These are phyloP conservation scores for Drosophila engyochracea DNA, from an alignment of 2,888 invertebrate species.

Conservation along the genomic window DNA sequence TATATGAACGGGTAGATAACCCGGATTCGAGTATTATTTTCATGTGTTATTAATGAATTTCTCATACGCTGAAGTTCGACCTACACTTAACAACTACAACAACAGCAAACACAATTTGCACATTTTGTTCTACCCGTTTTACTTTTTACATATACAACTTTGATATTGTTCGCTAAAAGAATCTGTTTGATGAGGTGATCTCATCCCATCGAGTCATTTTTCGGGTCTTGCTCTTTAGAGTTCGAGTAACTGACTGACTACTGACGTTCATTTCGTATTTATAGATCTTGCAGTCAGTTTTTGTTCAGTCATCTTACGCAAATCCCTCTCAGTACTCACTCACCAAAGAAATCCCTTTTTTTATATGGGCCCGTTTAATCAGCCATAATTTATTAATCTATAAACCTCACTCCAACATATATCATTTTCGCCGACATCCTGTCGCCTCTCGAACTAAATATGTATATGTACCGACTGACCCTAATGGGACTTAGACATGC, in stretches of 20 bases:
- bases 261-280: slow-evolving; percentile 47
- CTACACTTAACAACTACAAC: slow-evolving; percentile 6
- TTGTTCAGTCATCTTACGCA: slow-evolving; percentile 25
- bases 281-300: slow-evolving; percentile 38
- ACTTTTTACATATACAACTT: slow-evolving; percentile 21
- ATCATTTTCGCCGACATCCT: slow-evolving; percentile 57
- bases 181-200: slow-evolving; percentile 34
- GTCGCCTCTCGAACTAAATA: slow-evolving; percentile 33
- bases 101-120: slow-evolving; percentile 6
- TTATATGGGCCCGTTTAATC: slow-evolving; percentile 10
- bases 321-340: slow-evolving; percentile 6
- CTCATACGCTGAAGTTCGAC: slow-evolving; percentile 4
- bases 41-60: slow-evolving; percentile 14
- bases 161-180: slow-evolving; percentile 9
- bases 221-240: slow-evolving; percentile 10
- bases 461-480: slow-evolving; percentile 31
- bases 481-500: slow-evolving; percentile 74
- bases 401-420: slow-evolving; percentile 21
- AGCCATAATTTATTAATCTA: slow-evolving; percentile 22
- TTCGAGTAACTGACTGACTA: slow-evolving; percentile 7
- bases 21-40: neutral
- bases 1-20: neutral
- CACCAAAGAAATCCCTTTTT: neutral
- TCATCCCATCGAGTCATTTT: slow-evolving; percentile 38
- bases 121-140: slow-evolving; percentile 5